phyloP scores from a whole-genome alignment of 2,113 vertebrate genomes.

The Xiphorhynchus elegans region DNA sequence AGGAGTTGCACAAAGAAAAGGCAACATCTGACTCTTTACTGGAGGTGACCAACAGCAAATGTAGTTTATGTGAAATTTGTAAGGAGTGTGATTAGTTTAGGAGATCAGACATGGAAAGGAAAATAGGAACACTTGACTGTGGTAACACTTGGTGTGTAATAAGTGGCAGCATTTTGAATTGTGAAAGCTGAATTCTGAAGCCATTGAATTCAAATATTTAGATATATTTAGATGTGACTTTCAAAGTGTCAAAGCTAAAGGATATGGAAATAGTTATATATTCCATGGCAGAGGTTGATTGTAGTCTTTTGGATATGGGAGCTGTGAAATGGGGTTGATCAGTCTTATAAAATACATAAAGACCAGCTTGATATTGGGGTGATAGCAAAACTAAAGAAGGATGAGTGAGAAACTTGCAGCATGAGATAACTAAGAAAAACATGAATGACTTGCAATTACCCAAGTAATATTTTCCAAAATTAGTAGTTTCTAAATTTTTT shows the following conservation, averaged over 20 bases:
- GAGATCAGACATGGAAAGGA: background rate
- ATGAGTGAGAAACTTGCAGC: background rate
- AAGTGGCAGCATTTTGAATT: background rate
- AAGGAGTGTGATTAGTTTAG: background rate
- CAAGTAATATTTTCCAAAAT: background rate
- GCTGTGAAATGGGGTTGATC: background rate
- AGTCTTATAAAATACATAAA: background rate
- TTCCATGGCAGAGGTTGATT: fast-evolving
- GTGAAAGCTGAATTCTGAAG: background rate
- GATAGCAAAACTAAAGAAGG: background rate
- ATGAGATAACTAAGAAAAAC: background rate
- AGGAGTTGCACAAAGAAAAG: background rate
- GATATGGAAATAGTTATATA: background rate
- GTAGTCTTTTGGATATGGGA: background rate
- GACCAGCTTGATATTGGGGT: background rate
- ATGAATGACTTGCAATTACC: background rate
- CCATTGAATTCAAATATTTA: background rate
- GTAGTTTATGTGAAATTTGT: background rate
- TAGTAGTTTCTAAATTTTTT: background rate
- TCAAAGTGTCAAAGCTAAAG: background rate
- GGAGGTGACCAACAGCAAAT: background rate
- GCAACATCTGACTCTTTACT: background rate
- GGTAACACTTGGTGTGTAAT: background rate
- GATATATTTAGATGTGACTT: background rate
- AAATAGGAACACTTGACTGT: background rate